These are phyloP conservation scores for Crotalus viridis DNA, from an alignment of 2,113 vertebrate species.

Conservation along the genomic window DNA sequence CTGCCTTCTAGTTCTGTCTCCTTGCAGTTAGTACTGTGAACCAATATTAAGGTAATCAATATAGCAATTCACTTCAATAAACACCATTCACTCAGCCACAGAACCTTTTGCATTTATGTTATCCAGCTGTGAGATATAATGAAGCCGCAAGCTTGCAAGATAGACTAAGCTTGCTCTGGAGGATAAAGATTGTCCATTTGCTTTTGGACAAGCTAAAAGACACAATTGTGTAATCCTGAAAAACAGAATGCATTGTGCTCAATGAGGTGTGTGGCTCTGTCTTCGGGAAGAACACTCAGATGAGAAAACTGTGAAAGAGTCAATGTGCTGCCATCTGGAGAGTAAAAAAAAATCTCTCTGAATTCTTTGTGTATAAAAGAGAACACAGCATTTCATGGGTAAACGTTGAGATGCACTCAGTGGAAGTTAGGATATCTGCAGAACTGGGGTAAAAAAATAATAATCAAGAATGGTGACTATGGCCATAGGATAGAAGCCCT, in stretches of 20 bases:
- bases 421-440: not conserved
- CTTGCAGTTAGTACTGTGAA: not conserved
- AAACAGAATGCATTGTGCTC: conserved; percentile 46
- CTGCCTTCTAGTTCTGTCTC: not conserved
- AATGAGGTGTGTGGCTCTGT: conserved; percentile 51
- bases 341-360: conserved; percentile 44
- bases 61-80: conserved; percentile 28
- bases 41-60: not conserved
- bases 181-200: conserved; percentile 21
- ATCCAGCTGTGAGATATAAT: conserved; percentile 15
- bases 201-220: conserved; percentile 22
- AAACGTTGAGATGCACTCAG: conserved; percentile 28
- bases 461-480: not conserved
- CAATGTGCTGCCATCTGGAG: conserved; percentile 57
- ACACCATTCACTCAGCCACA: conserved; percentile 18
- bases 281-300: conserved; percentile 31
- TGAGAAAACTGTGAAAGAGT: conserved; percentile 49
- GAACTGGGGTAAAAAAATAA: not conserved
- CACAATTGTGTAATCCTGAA: conserved; percentile 50
- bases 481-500: not conserved
- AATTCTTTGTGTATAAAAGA: conserved; percentile 52
- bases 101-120: conserved; percentile 30
- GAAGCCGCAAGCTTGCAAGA: conserved; percentile 32
- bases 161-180: conserved; percentile 20
- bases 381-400: conserved; percentile 43